phyloP scores from a whole-genome alignment of 1,140 invertebrate genomes.

The Ceratitis capitata region DNA sequence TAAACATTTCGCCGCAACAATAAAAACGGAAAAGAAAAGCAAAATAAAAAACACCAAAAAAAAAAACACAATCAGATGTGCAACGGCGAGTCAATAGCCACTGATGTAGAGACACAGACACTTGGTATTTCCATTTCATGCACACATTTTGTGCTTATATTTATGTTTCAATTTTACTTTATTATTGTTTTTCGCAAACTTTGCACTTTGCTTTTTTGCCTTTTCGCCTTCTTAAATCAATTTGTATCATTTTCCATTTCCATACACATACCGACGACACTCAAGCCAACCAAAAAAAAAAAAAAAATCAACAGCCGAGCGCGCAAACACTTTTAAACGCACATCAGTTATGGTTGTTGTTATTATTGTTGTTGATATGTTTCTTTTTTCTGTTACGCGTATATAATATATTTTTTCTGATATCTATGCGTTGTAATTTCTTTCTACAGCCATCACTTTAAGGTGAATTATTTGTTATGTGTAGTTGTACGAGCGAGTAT shows the following conservation, averaged over 20 bases:
- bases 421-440: slow-evolving; percentile 17
- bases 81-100: not conserved
- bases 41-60: too few relatives aligned
- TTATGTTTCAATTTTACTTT: slow-evolving; percentile 3
- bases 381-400: not conserved
- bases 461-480: slow-evolving; percentile 1
- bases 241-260: not conserved
- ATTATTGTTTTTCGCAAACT: slow-evolving; percentile 27
- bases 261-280: not conserved
- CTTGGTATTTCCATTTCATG: slow-evolving; percentile 21
- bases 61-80: not conserved
- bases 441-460: not conserved
- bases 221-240: not conserved
- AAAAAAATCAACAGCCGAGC: not conserved
- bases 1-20: not conserved
- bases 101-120: not conserved
- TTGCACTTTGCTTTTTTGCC: slow-evolving; percentile 28
- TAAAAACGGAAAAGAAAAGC: too few relatives aligned
- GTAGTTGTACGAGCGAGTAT: not conserved
- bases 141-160: not conserved
- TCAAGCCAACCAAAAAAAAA: not conserved
- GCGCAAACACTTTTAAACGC: not conserved
- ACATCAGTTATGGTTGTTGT: not conserved
- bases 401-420: slow-evolving; percentile 23
- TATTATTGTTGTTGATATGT: not conserved